A percentile compares a stretch with the other conserved stretches of the same genome.
phyloP scores from a whole-genome alignment of 1,140 invertebrate genomes.

The Trigoniulus corallinus region DNA sequence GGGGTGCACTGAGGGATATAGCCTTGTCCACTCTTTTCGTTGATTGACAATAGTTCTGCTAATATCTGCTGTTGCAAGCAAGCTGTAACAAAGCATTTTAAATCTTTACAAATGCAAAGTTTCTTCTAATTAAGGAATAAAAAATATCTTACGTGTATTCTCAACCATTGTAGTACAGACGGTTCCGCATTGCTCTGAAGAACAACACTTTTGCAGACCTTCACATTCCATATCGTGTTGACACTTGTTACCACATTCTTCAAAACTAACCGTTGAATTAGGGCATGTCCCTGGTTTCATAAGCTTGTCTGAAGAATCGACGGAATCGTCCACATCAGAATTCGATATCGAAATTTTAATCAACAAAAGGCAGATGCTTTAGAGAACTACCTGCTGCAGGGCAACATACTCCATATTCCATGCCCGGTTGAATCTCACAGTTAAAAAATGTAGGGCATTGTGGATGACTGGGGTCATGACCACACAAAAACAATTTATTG shows the following conservation, averaged over 20 bases:
- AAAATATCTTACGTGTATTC: conserved; percentile 35
- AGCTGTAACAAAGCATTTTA: too few relatives aligned
- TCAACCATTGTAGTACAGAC: conserved; percentile 48
- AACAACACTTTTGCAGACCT: conserved; percentile 60
- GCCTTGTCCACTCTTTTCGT: conserved; percentile 53
- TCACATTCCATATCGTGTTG: conserved; percentile 60
- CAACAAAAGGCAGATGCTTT: too few relatives aligned
- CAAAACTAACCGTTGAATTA: conserved; percentile 13
- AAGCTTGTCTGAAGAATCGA: conserved; percentile 31
- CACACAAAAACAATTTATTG: conserved; percentile 58
- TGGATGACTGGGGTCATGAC: conserved; percentile 58
- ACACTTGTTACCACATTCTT: conserved; percentile 44
- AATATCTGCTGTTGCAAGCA: conserved; percentile 53
- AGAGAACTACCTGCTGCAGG: conserved; percentile 38
- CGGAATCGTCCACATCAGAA: too few relatives aligned
- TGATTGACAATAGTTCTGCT: conserved; percentile 53
- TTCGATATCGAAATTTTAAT: too few relatives aligned
- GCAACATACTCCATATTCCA: conserved; percentile 70
- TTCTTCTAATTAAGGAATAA: not conserved
- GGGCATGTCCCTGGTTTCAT: conserved; percentile 60
- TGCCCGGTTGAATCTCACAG: conserved; percentile 52
- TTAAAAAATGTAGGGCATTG: conserved; percentile 60
- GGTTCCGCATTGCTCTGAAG: conserved; percentile 40
- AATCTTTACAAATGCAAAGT: not conserved
- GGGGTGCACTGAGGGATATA: conserved; percentile 63